These are phyloP conservation scores for Aix galericulata DNA, from an alignment of 2,113 vertebrate species.

Conservation along the genomic window DNA sequence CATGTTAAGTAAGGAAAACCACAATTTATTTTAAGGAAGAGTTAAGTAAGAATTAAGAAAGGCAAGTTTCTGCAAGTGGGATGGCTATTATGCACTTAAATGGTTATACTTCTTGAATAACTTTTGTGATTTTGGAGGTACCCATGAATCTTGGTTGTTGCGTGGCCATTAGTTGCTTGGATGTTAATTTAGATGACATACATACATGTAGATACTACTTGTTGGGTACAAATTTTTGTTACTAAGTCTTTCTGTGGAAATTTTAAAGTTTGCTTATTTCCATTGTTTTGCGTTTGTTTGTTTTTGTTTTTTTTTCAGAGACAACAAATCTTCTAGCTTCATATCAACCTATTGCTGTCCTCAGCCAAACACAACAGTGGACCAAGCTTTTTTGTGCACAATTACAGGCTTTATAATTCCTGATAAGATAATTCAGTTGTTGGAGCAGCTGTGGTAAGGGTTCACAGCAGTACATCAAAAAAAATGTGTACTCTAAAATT, in stretches of 20 bases:
- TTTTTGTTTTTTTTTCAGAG: constrained; percentile 69
- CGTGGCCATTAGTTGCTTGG: not conserved
- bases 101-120: not conserved
- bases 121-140: not conserved
- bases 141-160: not conserved
- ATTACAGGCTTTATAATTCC: constrained; percentile 87
- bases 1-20: not conserved
- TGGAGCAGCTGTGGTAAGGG: constrained; percentile 87
- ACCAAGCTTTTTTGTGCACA: constrained; percentile 79
- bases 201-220: not conserved
- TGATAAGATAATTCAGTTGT: constrained; percentile 78
- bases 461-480: not conserved
- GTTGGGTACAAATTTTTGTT: not conserved
- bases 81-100: not conserved
- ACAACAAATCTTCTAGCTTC: constrained; percentile 83
- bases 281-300: not conserved
- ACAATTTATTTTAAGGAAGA: not conserved
- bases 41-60: not conserved
- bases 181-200: not conserved
- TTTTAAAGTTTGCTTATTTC: not conserved
- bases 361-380: constrained; percentile 70
- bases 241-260: not conserved
- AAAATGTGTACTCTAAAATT: not conserved
- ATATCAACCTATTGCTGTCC: constrained; percentile 86
- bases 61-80: not conserved